phyloP scores from a whole-genome alignment of 2,797 vertebrate genomes.

The Erethizon dorsatum region DNA sequence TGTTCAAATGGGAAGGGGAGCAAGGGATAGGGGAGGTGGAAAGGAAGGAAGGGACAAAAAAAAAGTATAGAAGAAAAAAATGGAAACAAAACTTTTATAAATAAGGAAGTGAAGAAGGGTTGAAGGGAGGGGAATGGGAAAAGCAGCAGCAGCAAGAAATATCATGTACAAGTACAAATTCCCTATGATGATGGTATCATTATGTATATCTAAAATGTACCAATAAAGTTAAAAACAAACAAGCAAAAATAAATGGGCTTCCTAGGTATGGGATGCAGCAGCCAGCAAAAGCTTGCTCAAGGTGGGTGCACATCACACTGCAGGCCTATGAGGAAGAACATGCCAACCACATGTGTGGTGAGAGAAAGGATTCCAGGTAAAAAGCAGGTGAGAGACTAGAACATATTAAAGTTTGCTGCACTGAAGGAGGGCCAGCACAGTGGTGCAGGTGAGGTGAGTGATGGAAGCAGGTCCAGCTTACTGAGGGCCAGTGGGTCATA shows the following conservation, averaged over 20 bases:
- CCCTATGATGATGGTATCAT: no score
- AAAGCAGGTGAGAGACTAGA: not conserved
- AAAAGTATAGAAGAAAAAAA: not conserved
- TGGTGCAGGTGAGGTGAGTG: not conserved
- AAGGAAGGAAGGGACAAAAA: not conserved
- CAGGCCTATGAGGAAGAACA: not conserved
- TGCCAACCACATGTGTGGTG: fast-evolving
- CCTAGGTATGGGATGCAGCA: not conserved
- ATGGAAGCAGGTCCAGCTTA: fast-evolving
- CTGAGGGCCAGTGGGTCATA: fast-evolving
- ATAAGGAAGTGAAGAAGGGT: no score
- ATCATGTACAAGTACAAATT: no score
- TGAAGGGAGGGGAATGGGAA: no score
- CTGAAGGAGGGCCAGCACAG: no score
- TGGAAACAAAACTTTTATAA: not conserved
- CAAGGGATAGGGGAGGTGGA: no score
- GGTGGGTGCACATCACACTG: fast-evolving
- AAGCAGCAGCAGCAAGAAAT: no score
- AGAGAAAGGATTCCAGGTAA: not conserved
- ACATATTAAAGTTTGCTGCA: not conserved
- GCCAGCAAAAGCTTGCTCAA: not conserved
- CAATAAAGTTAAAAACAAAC: no score
- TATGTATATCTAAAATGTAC: no score
- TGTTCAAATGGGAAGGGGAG: no score
- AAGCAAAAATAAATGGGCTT: not conserved